Base-by-base conservation (phyloP, 2,113 vertebrate species). In the Indicator indicator region DNA sequence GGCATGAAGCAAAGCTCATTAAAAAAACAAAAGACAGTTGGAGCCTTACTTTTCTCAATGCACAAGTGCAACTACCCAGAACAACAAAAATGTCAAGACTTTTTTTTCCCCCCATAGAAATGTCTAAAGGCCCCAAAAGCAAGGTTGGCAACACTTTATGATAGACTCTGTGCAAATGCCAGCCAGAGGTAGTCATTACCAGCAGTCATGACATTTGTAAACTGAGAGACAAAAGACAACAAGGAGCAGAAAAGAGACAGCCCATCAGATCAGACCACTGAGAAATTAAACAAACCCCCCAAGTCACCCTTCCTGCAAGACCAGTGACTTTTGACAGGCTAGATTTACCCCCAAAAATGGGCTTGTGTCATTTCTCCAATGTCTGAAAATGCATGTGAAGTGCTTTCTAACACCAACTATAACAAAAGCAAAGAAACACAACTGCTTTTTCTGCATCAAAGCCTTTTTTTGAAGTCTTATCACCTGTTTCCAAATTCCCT, bases 401-500 rank as follows among this genome's bases (percentile, higher is more conserved):
- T 52, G 42, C 16, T 89, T 87, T 88, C 64, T 56, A 85, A 36
- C 40, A 82, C 19, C 9, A 77, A 18, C 59, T 83, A 36, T 42
- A 94, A 89, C 21, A 68, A 33, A 76, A 84, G 48, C 1, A 3
- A 83, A 56, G 65, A 54, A 82, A 68, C 7, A 64, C n/a, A 83
- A 59, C 46, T 42, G n/a, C 91, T 77, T 91, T 88, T 83, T 89
- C 60, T 83, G 48, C 16, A 68, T 18, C 32, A 89, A 79, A 58
- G 9, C 20, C 46, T 27, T 55, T 38, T 85, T 92, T 50, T 55
- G 4, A 76, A 87, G 42, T 59, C 38, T 83, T 88, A 78, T 33
- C 82, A 88, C 54, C 91, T 74, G 42, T 71, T 83, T 86, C 76
- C 85, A 83, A 88, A 93, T 83, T 81, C 76, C 27, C 48, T 78